phyloP scores from a whole-genome alignment of 2,113 vertebrate species.

The Cynopterus brachyotis region DNA sequence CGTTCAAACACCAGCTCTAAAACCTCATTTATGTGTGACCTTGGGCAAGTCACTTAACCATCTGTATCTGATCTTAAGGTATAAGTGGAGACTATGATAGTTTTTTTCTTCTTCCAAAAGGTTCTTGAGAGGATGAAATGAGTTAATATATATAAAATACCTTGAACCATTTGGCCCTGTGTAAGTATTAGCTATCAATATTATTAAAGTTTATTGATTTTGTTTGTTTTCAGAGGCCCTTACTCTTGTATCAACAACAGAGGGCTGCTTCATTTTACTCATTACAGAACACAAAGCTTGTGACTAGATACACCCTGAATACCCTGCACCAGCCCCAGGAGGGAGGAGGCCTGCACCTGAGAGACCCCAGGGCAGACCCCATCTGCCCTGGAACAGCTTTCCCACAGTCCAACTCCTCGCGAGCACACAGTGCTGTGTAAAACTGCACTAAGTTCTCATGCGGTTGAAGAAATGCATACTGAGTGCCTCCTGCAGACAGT shows the following conservation, averaged over 20 bases:
- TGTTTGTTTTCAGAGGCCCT: not conserved
- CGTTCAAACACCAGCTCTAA: not conserved
- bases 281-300: not conserved
- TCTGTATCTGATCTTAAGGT: not conserved
- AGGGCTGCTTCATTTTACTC: not conserved
- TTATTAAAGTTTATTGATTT: not conserved
- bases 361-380: not conserved
- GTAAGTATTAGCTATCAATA: not conserved
- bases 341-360: fast-evolving
- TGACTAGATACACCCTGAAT: not conserved
- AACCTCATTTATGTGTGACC: not conserved
- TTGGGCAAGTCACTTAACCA: not conserved
- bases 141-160: not conserved
- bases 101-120: not conserved
- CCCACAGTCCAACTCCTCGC: too few relatives aligned
- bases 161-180: not conserved
- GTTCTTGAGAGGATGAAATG: not conserved
- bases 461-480: not conserved
- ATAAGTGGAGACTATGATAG: not conserved
- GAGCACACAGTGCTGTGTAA: not conserved
- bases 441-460: not conserved
- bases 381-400: not conserved
- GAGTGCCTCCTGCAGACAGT: not conserved
- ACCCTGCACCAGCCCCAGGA: not conserved
- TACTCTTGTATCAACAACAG: not conserved